Evolutionary conservation across 2,113 vertebrate species (phyloP).

Genomic region (Calonectris borealis): DNA sequence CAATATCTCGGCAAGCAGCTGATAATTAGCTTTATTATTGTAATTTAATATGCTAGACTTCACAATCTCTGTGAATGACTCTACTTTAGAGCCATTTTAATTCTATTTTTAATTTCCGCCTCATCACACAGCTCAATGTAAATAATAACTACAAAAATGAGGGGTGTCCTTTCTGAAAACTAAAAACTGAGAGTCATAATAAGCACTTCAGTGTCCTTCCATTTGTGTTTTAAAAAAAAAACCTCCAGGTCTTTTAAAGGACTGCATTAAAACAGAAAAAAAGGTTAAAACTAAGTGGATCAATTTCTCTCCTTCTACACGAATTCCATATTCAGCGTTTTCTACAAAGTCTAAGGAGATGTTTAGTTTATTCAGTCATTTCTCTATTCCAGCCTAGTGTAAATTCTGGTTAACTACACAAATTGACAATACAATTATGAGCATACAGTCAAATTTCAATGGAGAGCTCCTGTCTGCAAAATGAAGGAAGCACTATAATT

Average conservation of each 20-base stretch:
- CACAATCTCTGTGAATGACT: slow-evolving; percentile 38
- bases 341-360: background rate
- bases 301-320: background rate
- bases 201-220: background rate
- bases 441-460: background rate
- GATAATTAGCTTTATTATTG: slow-evolving; percentile 61
- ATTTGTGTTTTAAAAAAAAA: background rate
- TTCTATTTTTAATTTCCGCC: slow-evolving; percentile 69
- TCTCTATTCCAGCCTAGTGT: background rate
- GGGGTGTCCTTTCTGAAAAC: slow-evolving; percentile 39
- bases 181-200: background rate
- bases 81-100: slow-evolving; percentile 56
- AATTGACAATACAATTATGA: slow-evolving; percentile 48
- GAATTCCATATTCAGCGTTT: slow-evolving; percentile 42
- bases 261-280: background rate
- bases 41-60: slow-evolving; percentile 61
- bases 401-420: slow-evolving; percentile 34
- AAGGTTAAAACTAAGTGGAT: slow-evolving; percentile 32
- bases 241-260: background rate
- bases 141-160: slow-evolving; percentile 45
- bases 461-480: background rate
- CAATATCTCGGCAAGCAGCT: slow-evolving; percentile 55
- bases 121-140: slow-evolving; percentile 43
- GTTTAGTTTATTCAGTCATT: slow-evolving; percentile 34
- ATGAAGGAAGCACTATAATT: slow-evolving; percentile 40